These are phyloP conservation scores for Chanos chanos DNA, from an alignment of 2,797 vertebrate genomes.

Conservation along the genomic window DNA sequence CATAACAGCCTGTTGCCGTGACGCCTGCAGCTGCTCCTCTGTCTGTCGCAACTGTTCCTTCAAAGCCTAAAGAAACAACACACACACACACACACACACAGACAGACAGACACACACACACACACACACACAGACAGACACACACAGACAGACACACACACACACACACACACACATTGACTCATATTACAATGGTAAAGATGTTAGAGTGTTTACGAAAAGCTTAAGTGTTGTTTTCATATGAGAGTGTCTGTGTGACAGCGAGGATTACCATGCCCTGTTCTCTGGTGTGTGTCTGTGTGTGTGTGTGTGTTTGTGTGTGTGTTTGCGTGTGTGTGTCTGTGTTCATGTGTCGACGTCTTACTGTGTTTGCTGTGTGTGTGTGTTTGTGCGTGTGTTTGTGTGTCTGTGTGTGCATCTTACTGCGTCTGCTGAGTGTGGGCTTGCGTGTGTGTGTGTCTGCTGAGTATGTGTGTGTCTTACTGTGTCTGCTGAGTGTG, in stretches of 20 bases:
- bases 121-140: neutral
- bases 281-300: no score
- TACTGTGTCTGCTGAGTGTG: neutral
- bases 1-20: constrained; percentile 83
- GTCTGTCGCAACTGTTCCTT: constrained; percentile 88
- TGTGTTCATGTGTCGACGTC: no score
- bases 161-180: neutral
- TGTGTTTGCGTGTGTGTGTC: no score
- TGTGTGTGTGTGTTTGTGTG: no score
- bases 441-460: neutral
- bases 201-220: no score
- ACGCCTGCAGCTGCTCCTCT: constrained; percentile 90
- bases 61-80: constrained; percentile 69
- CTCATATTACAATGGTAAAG: no score
- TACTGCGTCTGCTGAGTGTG: no score
- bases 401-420: neutral
- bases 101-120: neutral
- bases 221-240: no score
- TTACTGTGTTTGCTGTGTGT: no score
- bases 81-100: constrained; percentile 1
- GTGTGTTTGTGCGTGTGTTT: neutral
- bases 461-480: neutral
- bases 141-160: neutral
- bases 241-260: no score
- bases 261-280: no score